Evolutionary conservation across 1,140 invertebrate species (phyloP), one percentile per base, ranked within the genome.

Genomic region (Bathynomus jamesi): DNA sequence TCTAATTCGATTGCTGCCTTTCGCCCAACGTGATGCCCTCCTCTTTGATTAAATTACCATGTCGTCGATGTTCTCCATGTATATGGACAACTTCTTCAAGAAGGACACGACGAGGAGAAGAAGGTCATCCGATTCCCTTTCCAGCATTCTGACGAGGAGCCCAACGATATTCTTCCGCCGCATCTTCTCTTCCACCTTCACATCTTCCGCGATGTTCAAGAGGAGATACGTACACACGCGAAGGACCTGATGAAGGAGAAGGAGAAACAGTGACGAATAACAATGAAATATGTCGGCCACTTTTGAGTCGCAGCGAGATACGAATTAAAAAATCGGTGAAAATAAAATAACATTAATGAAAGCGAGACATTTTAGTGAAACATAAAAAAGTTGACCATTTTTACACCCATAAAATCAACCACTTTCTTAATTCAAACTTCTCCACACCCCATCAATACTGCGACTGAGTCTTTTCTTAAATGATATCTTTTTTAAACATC

Each of bases 161-260:
- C 87, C 87, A 2, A 98, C 90, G 74, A 99, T 89, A 77, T 94
- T 93, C 81, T 95, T 93, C 75, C 94, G 94, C 5, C 92, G 87
- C 93, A 99, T 99, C 86, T 99, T 99, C 82, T 95, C 90, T 83
- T 99, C 96, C 8, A 98, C 83, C 66, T 84, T 92, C 17, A 91
- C 86, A 84, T 98, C 96, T 83, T 98, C 95, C 5, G 96, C 91
- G 79, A 99, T 90, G 82, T 99, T 98, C 25, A 98, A 83, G 61
- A 99, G 83, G 74, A 99, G 85, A 82, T 97, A 95, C 82, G 95
- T 95, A 13, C 85, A 84, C 46, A 86, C 86, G 84, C 78, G 76
- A 72, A 83, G 28, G 11, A 76, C 75, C 73, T 72, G 72, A n/a
- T n/a, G n/a, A n/a, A n/a, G 27, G n/a, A 62, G 32, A 64, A 28